These are phyloP conservation scores for Euzophera pinguis DNA, from an alignment of 2,888 invertebrate species.

Conservation along the genomic window DNA sequence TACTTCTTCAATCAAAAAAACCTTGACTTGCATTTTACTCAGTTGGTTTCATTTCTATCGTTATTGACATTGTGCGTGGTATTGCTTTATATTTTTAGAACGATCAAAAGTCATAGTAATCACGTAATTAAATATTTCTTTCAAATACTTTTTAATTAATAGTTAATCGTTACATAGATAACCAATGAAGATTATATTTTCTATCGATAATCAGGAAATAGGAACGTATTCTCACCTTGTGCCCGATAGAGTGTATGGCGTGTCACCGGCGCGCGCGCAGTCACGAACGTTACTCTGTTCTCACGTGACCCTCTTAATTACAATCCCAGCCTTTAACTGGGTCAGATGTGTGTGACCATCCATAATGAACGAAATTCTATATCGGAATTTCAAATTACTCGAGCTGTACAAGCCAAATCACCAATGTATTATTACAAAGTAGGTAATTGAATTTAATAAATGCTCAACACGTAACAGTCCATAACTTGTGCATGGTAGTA, in stretches of 20 bases:
- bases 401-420: neutral
- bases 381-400: neutral
- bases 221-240: slow-evolving; percentile 64
- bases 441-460: slow-evolving; percentile 9
- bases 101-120: too few species aligned
- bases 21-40: slow-evolving; percentile 2
- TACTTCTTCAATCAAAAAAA: neutral
- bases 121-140: too few species aligned
- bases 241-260: slow-evolving; percentile 62
- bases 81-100: too few species aligned
- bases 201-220: slow-evolving; percentile 51
- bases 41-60: neutral
- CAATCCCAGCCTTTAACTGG: slow-evolving; percentile 50
- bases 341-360: slow-evolving; percentile 29
- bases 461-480: neutral
- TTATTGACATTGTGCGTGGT: too few species aligned
- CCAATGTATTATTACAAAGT: neutral
- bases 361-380: slow-evolving; percentile 5
- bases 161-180: neutral
- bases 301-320: slow-evolving; percentile 69
- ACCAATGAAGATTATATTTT: slow-evolving; percentile 20
- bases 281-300: slow-evolving; percentile 63
- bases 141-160: too few species aligned
- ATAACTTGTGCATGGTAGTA: neutral
- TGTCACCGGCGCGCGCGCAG: slow-evolving; percentile 58